Percentiles rank a stretch among this genome's conserved stretches.
Conservation (phyloP, 2,113 vertebrate species). For the Festucalex cinctus region DNA sequence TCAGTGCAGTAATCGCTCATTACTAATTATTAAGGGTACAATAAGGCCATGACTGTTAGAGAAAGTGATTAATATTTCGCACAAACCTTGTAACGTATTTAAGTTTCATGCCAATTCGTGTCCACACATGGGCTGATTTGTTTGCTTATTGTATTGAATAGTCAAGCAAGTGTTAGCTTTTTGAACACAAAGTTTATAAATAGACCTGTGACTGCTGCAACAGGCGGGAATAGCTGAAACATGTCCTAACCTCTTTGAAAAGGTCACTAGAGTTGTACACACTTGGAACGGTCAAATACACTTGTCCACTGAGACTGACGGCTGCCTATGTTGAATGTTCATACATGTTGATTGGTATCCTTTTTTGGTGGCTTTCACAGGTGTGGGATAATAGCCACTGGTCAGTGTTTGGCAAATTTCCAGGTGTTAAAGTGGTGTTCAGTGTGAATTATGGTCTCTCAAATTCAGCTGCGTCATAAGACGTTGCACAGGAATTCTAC, state of each 20-base stretch:
- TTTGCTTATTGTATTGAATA: constrained; percentile 40
- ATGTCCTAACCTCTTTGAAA: constrained; percentile 44
- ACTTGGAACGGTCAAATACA: constrained; percentile 34
- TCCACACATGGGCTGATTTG: constrained; percentile 48
- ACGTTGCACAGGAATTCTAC: no score
- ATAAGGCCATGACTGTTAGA: not conserved
- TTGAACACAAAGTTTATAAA: constrained; percentile 63
- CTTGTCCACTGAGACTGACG: constrained; percentile 30
- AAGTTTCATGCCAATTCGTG: not conserved
- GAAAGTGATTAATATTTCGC: not conserved
- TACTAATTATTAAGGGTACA: not conserved
- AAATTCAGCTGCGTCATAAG: no score
- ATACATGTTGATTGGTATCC: not conserved
- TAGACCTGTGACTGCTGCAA: constrained; percentile 51
- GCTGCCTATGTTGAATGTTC: constrained; percentile 2
- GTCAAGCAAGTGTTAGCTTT: constrained; percentile 51
- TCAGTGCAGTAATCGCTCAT: not conserved
- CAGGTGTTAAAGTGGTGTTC: no score
- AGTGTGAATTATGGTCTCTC: no score
- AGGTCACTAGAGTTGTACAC: constrained; percentile 32
- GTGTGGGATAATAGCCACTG: no score
- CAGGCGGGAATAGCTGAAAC: constrained; percentile 32
- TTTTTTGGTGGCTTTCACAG: not conserved
- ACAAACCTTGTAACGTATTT: not conserved
- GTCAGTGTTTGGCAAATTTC: no score